Evolutionary conservation across 2,113 vertebrate genomes (phyloP).

Genomic region (Bostrychus sinensis): DNA sequence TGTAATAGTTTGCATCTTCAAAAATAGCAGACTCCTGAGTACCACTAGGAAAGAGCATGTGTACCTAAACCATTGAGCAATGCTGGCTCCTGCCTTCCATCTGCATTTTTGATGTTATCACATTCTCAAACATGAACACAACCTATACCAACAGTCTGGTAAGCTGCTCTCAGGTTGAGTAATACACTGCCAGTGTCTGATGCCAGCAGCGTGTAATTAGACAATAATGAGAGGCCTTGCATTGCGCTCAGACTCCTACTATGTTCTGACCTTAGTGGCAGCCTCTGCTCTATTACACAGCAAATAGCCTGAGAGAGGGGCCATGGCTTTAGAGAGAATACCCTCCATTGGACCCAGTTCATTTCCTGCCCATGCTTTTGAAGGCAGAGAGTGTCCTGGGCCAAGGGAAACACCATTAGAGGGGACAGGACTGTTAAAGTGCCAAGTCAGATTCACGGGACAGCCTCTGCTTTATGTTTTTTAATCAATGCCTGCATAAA

Average conservation of each 20-base stretch:
- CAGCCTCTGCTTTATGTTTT: slow-evolving; percentile 32
- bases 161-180: slow-evolving; percentile 76
- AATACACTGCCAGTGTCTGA: slow-evolving; percentile 81
- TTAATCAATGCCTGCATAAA: slow-evolving; percentile 34
- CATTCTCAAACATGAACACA: slow-evolving; percentile 9
- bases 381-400: slow-evolving; percentile 32
- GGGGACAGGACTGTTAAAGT: slow-evolving; percentile 59
- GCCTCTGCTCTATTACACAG: slow-evolving; percentile 82
- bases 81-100: not conserved
- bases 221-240: slow-evolving; percentile 79
- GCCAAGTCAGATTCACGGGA: slow-evolving; percentile 21
- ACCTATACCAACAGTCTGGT: slow-evolving; percentile 76
- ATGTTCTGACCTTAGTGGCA: slow-evolving; percentile 83
- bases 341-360: slow-evolving; percentile 59
- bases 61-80: not conserved
- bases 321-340: slow-evolving; percentile 76
- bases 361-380: slow-evolving; percentile 51
- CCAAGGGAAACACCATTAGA: slow-evolving; percentile 55
- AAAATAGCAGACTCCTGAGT: no score
- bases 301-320: slow-evolving; percentile 81
- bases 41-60: no score
- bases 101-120: not conserved
- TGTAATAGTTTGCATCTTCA: no score
- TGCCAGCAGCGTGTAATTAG: slow-evolving; percentile 83
- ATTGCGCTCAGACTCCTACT: slow-evolving; percentile 78